Evolutionary conservation across 2,888 invertebrate genomes (phyloP).

Genomic region (Cheilosia grossa): DNA sequence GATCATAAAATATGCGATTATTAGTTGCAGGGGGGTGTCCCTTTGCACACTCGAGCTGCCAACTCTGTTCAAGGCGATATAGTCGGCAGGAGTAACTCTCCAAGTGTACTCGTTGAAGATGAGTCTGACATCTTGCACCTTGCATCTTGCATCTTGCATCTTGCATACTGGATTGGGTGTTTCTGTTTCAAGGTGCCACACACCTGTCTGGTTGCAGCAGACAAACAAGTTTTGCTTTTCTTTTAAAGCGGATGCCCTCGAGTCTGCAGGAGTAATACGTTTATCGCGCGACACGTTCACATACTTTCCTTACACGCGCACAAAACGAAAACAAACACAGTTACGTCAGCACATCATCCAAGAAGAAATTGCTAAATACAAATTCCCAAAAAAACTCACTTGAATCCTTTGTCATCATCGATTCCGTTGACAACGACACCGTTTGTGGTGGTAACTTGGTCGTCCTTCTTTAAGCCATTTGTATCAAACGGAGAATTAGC

Average conservation of each 20-base stretch:
- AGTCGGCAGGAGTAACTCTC: not conserved
- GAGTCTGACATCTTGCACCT: not conserved
- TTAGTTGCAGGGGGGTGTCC: slow-evolving; percentile 33
- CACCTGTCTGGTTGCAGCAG: slow-evolving; percentile 33
- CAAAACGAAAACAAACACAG: not conserved
- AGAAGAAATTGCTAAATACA: slow-evolving; percentile 14
- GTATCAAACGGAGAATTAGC: slow-evolving; percentile 84
- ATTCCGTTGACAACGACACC: slow-evolving; percentile 87
- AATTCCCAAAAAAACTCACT: slow-evolving; percentile 86
- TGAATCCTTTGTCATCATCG: slow-evolving; percentile 95
- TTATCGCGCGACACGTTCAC: not conserved
- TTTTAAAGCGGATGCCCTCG: not conserved
- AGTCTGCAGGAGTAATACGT: not conserved
- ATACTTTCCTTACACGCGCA: not conserved
- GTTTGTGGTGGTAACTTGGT: slow-evolving; percentile 85
- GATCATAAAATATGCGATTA: slow-evolving; percentile 41
- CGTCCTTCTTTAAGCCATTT: slow-evolving; percentile 84
- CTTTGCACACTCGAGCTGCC: slow-evolving; percentile 24
- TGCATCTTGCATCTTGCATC: too few species aligned
- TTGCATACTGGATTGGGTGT: not conserved
- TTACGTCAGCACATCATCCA: slow-evolving; percentile 27
- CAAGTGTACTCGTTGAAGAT: slow-evolving; percentile 2
- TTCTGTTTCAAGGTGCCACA: slow-evolving; percentile 10
- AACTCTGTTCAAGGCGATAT: slow-evolving; percentile 33
- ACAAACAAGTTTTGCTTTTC: not conserved